A percentile compares a stretch with the other conserved stretches of the same genome.
These are phyloP conservation scores for Lepus oiostolus DNA, from an alignment of 2,797 vertebrate genomes.

Conservation along the genomic window DNA sequence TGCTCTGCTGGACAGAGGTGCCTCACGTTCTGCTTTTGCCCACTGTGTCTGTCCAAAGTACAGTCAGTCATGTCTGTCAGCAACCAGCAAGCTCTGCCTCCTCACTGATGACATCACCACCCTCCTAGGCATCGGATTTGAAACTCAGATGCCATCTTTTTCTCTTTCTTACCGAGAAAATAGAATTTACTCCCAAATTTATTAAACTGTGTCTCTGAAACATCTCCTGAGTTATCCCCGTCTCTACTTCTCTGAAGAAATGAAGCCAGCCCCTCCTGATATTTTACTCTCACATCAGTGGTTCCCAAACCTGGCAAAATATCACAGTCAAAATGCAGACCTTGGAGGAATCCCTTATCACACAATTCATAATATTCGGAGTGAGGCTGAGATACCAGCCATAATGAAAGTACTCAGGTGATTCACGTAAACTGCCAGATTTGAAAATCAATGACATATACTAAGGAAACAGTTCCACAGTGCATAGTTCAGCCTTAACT, in stretches of 20 bases:
- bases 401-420: background rate
- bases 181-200: background rate
- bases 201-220: background rate
- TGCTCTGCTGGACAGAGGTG: background rate
- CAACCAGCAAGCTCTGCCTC: background rate
- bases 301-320: background rate
- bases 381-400: background rate
- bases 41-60: background rate
- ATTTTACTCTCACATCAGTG: background rate
- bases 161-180: background rate
- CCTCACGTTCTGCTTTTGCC: background rate
- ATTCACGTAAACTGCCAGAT: background rate
- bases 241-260: background rate
- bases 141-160: too few relatives aligned
- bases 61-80: background rate
- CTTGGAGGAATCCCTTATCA: background rate
- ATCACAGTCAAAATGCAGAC: conserved; percentile 18
- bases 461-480: background rate
- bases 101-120: background rate
- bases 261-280: background rate
- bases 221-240: background rate
- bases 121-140: background rate
- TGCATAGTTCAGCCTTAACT: background rate
- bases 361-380: background rate
- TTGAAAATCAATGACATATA: background rate